Evolutionary conservation across 1,140 invertebrate species (phyloP).

Genomic region (Drosophila littoralis): DNA sequence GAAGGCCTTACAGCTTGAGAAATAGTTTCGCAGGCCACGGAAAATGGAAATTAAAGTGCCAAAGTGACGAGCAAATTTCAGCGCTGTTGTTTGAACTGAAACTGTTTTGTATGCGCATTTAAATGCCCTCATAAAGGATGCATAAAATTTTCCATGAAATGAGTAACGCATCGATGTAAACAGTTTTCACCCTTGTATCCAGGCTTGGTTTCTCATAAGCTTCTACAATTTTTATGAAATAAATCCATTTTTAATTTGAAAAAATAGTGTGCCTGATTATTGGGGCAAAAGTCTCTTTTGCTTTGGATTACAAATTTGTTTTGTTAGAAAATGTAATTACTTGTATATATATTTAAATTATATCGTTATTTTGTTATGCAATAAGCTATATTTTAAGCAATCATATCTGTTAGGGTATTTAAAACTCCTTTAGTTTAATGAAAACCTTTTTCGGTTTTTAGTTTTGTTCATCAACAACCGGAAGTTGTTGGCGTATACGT

Average conservation of each 20-base stretch:
- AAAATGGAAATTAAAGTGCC: constrained; percentile 78
- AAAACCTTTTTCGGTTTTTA: neutral
- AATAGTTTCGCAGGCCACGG: constrained; percentile 73
- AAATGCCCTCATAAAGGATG: neutral
- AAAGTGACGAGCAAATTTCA: constrained; percentile 59
- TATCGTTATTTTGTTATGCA: neutral
- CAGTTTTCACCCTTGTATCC: no score
- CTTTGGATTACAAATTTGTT: no score
- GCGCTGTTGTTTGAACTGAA: constrained; percentile 39
- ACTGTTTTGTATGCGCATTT: constrained; percentile 24
- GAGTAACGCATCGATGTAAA: neutral
- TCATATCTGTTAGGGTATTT: neutral
- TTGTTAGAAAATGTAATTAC: neutral
- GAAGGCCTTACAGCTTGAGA: constrained; percentile 52
- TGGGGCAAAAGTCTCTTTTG: no score
- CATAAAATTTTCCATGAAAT: neutral
- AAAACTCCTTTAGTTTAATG: neutral
- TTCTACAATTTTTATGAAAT: no score
- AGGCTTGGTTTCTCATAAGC: neutral
- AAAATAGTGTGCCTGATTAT: no score
- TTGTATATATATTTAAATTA: neutral
- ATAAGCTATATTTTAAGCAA: neutral
- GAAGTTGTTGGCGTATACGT: constrained; percentile 79
- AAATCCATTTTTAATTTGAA: no score
- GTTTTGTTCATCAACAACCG: constrained; percentile 54